A percentile compares a stretch with the other conserved stretches of the same genome.
These are phyloP conservation scores for Haliclona indistincta DNA, from an alignment of 37 sponge, comb jelly and placozoan genomes.

Conservation along the genomic window DNA sequence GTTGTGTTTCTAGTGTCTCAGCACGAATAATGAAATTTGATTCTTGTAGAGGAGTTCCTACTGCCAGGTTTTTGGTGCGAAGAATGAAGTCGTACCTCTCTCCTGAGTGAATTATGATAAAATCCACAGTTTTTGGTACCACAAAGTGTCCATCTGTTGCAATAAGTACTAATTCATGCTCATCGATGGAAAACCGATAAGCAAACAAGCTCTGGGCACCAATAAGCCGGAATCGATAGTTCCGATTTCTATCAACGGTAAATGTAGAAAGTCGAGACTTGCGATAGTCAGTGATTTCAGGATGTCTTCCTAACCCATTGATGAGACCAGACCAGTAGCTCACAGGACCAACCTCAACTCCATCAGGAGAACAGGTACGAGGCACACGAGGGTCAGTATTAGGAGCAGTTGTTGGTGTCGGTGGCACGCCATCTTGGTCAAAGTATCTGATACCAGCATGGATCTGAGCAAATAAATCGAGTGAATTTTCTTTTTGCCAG, in stretches of 20 bases:
- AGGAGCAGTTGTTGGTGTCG: slow-evolving; percentile 1
- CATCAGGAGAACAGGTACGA: slow-evolving; percentile 38
- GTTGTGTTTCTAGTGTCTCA: slow-evolving; percentile 57
- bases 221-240: slow-evolving; percentile 79
- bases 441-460: too few species aligned
- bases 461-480: too few species aligned
- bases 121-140: slow-evolving; percentile 51
- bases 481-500: slow-evolving; percentile 43
- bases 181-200: slow-evolving; percentile 61
- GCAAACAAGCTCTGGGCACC: slow-evolving; percentile 81
- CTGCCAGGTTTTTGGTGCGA: slow-evolving; percentile 20
- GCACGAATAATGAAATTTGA: slow-evolving; percentile 66
- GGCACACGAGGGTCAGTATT: too few species aligned
- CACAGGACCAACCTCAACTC: slow-evolving; percentile 53
- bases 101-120: slow-evolving; percentile 78
- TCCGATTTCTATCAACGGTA: neutral
- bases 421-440: too few species aligned
- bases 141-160: slow-evolving; percentile 69
- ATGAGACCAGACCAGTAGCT: slow-evolving; percentile 78
- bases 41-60: neutral
- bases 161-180: slow-evolving; percentile 62
- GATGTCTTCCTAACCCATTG: slow-evolving; percentile 72
- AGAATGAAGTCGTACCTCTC: slow-evolving; percentile 82
- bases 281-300: neutral
- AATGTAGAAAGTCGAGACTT: slow-evolving; percentile 19